phyloP scores from a whole-genome alignment of 2,113 vertebrate species.

The Chloropsis cyanopogon region DNA sequence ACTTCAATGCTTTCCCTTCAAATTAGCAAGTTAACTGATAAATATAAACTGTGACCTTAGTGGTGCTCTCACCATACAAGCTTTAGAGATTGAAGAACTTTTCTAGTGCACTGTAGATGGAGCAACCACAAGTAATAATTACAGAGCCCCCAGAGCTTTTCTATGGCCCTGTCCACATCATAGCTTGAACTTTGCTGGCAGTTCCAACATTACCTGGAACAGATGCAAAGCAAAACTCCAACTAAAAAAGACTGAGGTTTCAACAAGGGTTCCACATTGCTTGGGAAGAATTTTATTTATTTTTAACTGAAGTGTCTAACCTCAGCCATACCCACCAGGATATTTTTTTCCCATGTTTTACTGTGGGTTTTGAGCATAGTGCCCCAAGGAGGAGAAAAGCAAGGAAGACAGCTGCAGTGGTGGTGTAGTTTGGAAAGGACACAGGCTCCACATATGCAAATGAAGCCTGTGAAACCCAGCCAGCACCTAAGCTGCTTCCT shows the following conservation, averaged over 20 bases:
- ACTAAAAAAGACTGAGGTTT: neutral
- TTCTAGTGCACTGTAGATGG: neutral
- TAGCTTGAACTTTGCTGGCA: neutral
- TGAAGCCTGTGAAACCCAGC: neutral
- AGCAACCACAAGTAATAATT: neutral
- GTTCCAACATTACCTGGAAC: neutral
- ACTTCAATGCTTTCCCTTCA: conserved; percentile 52
- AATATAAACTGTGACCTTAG: conserved; percentile 36
- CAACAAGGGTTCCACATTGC: neutral
- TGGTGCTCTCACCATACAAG: neutral
- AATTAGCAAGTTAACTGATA: conserved; percentile 64
- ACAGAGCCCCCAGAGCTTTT: neutral
- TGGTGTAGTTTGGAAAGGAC: neutral
- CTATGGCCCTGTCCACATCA: neutral
- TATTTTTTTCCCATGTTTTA: neutral
- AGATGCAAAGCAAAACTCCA: neutral
- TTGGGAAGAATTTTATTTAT: neutral
- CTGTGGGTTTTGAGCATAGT: neutral
- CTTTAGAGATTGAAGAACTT: neutral
- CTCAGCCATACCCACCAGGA: neutral
- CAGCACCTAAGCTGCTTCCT: conserved; percentile 22
- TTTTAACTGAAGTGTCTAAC: neutral
- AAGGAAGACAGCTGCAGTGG: neutral
- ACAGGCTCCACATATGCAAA: neutral
- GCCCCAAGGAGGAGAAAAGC: neutral